Conservation (phyloP, 2,888 invertebrate genomes). For the Mesorhabditis belari region DNA sequence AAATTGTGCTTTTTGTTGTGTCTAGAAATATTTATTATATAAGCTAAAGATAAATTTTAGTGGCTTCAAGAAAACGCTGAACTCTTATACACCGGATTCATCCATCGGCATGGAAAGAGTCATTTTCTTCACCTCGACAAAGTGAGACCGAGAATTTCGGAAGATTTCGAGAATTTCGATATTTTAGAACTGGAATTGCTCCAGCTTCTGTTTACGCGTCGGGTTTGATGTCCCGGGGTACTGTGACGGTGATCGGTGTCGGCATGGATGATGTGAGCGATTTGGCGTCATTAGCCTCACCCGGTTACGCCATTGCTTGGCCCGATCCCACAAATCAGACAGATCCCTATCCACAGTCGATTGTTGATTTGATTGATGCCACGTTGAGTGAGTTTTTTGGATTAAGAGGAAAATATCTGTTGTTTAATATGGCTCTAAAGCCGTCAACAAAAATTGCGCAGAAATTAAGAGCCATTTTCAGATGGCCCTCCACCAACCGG, state of each 20-base stretch:
- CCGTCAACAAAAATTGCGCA: too few relatives aligned
- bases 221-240: not conserved
- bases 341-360: too few relatives aligned
- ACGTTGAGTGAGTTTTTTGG: not conserved
- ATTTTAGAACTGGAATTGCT: not conserved
- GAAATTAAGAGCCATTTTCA: not conserved
- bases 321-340: not conserved
- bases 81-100: not conserved
- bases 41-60: not conserved
- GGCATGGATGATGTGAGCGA: not conserved
- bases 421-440: too few relatives aligned
- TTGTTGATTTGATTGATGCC: not conserved
- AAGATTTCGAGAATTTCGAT: too few relatives aligned
- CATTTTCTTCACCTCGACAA: not conserved
- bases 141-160: not conserved
- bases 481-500: not conserved
- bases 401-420: not conserved
- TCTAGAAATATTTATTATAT: too few relatives aligned
- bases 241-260: constrained; percentile 3
- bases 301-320: constrained; percentile 6
- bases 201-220: not conserved
- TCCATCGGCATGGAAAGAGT: not conserved
- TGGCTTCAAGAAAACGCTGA: not conserved
- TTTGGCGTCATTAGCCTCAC: constrained; percentile 1
- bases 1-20: too few relatives aligned